Base-by-base conservation (phyloP, 2,113 vertebrate genomes). In the Eclectus roratus region DNA sequence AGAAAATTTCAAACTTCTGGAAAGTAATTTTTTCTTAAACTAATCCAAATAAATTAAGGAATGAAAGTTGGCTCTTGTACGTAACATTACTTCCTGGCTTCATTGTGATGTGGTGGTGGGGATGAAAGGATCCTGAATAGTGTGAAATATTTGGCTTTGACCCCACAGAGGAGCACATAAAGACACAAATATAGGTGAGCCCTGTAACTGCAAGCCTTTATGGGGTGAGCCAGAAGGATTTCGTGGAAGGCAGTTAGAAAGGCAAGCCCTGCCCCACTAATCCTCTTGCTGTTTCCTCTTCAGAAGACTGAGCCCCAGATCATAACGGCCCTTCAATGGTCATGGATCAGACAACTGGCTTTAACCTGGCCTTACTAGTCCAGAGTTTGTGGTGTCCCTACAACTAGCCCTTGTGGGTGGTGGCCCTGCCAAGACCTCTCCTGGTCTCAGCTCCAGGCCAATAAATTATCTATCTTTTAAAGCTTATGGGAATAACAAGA, bases 31-130 rank as follows among this genome's bases (percentile, higher is more conserved):
- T 41, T 63, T 14, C 56, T 87, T 58, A 50, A 83, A 39, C 33
- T 5, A 3, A 93, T 91, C 84, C 43, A 46, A 94, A 92, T 94
- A 94, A 96, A 96, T 72, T 5, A 69, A 93, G 25, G 39, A 93
- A 81, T 80, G 28, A 77, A 95, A 70, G 21, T 31, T 29, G 41
- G 4, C 35, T 78, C 21, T 79, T 28, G 73, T 17, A 29, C 25
- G 14, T 91, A 11, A 14, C n/a, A 2, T 53, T 55, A 49, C 52
- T 91, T 74, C 13, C 47, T 81, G 79, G 41, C 11, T 66, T 77
- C 11, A 4, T 0, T 39, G 56, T 9, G n/a, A 65, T 29, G 46
- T 5, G 35, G 19, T 5, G 0, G 9, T 4, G 17, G 20, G 8
- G 1, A 9, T 61, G 35, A 76, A 73, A 44, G 13, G 0, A 24